phyloP scores from a whole-genome alignment of 2,797 vertebrate species.

The Yasuhikotakia modesta region DNA sequence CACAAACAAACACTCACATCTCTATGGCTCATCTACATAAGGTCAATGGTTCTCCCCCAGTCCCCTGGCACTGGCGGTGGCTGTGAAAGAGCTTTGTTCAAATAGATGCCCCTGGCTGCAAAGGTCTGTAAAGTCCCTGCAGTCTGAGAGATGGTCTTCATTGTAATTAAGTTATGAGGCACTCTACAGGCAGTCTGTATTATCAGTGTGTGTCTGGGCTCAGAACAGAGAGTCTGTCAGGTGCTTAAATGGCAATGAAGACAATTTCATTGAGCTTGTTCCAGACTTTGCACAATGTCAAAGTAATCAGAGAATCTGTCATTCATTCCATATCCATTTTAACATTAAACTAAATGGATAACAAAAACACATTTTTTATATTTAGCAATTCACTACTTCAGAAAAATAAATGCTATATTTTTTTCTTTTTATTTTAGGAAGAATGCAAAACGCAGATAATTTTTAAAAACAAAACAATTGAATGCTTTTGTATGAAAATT shows the following conservation, averaged over 20 bases:
- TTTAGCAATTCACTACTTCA: background rate
- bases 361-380: background rate
- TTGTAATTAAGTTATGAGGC: constrained; percentile 47
- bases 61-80: constrained; percentile 12
- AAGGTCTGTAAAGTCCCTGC: constrained; percentile 15
- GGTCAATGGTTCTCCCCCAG: constrained; percentile 22
- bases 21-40: constrained; percentile 24
- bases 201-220: constrained; percentile 12
- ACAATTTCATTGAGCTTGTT: background rate
- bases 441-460: too few relatives aligned
- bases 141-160: constrained; percentile 23
- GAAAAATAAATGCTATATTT: too few relatives aligned
- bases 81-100: constrained; percentile 22
- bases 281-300: constrained; percentile 24
- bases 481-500: too few relatives aligned
- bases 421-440: too few relatives aligned
- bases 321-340: background rate
- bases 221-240: background rate
- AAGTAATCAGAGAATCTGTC: background rate
- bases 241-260: constrained; percentile 2
- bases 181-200: constrained; percentile 20
- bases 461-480: too few relatives aligned
- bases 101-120: constrained; percentile 24
- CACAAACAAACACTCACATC: constrained; percentile 8
- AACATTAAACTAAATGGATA: too few relatives aligned